Percentiles rank a stretch among this genome's conserved stretches.
Conservation (phyloP, 2,888 invertebrate genomes). For the Drosophila aldrichi region DNA sequence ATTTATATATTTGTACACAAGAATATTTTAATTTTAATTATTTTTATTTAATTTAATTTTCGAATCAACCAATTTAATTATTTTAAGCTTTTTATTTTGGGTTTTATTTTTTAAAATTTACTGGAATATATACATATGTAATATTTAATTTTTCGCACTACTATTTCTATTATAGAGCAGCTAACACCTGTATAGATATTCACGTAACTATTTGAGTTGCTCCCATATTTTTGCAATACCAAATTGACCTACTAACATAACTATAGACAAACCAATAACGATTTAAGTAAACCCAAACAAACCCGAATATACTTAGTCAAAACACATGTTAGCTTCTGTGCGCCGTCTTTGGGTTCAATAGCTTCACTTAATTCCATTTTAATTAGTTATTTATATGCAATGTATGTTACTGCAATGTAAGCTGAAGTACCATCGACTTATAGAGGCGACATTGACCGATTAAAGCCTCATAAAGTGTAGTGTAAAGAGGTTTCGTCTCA, state of each 20-base stretch:
- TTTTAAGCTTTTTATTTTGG: too few relatives aligned
- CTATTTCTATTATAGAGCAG: not conserved
- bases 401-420: constrained; percentile 26
- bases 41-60: too few relatives aligned
- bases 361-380: constrained; percentile 33
- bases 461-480: constrained; percentile 33
- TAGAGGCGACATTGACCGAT: constrained; percentile 65
- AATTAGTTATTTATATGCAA: constrained; percentile 59
- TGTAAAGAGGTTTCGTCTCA: constrained; percentile 17
- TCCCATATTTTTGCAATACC: constrained; percentile 16
- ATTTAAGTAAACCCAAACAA: not conserved
- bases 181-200: not conserved
- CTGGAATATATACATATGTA: too few relatives aligned
- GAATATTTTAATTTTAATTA: too few relatives aligned
- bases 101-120: too few relatives aligned
- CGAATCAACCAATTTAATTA: not conserved
- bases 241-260: not conserved
- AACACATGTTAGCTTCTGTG: constrained; percentile 9
- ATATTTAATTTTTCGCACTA: not conserved
- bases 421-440: constrained; percentile 13
- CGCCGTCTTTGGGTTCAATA: constrained; percentile 48
- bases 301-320: constrained; percentile 18
- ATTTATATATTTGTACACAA: not conserved
- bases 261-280: not conserved
- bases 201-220: constrained; percentile 1